Base-by-base conservation (phyloP, 2,113 vertebrate species). In the Corydoras maculifer region DNA sequence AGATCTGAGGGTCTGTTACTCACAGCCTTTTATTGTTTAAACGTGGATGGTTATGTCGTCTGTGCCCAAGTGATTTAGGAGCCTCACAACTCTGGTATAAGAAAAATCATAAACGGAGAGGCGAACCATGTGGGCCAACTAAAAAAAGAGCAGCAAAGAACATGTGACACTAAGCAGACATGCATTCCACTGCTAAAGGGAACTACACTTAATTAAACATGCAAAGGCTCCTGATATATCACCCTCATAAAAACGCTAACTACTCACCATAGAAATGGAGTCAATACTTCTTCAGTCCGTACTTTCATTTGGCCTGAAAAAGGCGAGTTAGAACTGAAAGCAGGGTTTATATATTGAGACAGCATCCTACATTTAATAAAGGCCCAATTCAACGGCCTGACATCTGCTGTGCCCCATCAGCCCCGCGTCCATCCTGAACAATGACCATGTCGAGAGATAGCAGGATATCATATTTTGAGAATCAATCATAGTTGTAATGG, bases 141-240 rank as follows among this genome's bases (percentile, higher is more conserved):
- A 92, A 95, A 70, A 25, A 75, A 88, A 88, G 83, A 81, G 82
- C 31, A 59, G 79, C 54, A 91, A 91, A 92, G 91, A 90, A 91
- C 87, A 87, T 78, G 83, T 86, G 93, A 98, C 93, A 94, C 88
- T 97, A 94, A 97, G 90, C 96, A 99, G 96, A 95, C 88, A 83
- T 90, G 85, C 93, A 94, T 94, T 94, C 94, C 94, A 87, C 90
- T 89, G 91, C 87, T 89, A 93, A 94, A 92, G 43, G 48, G 91
- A 97, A 96, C 91, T 94, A 93, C 93, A 97, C 94, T 95, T 96
- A 94, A 97, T 97, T 97, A 98, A 95, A 94, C 90, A 90, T 92
- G 93, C 86, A 92, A 83, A 80, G 91, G 91, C 91, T 93, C 94
- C 89, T 93, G 91, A 92, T 93, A 90, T 88, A 92, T 91, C 85